Base-by-base conservation (phyloP, 2,113 vertebrate species). In the Naja naja region DNA sequence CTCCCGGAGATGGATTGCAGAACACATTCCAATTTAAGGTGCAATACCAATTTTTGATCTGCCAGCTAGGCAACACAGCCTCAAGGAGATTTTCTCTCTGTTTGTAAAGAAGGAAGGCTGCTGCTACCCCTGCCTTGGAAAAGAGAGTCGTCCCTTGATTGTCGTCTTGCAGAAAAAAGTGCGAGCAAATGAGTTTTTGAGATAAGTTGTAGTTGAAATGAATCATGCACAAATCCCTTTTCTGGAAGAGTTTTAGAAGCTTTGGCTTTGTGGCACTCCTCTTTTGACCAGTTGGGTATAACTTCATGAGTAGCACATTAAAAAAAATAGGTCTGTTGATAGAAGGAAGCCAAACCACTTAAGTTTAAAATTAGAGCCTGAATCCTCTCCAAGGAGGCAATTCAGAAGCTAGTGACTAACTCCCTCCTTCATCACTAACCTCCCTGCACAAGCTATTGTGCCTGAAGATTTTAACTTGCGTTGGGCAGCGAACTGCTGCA, bases 401-500 rank as follows among this genome's bases (percentile, higher is more conserved):
- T 56, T 88, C 94, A 89, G 43, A 88, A 39, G 64, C 49, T 87
- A 45, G 55, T 53, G 56, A 81, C 74, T 81, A 81, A 81, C 74
- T 39, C 55, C 93, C 30, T 89, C 43, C 74, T 60, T 39, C 86
- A 69, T 6, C 27, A 4, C 27, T 27, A 54, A 30, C 49, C 39
- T 89, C 45, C 20, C 74, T 20, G 22, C 30, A 45, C 54, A 89
- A 91, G 64, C 60, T 27, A 4, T 34, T 60, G 1, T 22, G 4
- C 5, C 25, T 49, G 88, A 92, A 49, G n/a, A 87, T 92, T 93
- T 94, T 89, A 54, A 27, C 39, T 95, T 90, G 52, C 58, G 45
- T 88, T 89, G 2, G n/a, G 30, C 47, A 45, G 88, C 93, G 89
- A 3, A 7, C 58, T 91, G 39, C 87, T n/a, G 16, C 55, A 85